phyloP scores from a whole-genome alignment of 2,888 invertebrate genomes.

The Notodonta dromedarius region DNA sequence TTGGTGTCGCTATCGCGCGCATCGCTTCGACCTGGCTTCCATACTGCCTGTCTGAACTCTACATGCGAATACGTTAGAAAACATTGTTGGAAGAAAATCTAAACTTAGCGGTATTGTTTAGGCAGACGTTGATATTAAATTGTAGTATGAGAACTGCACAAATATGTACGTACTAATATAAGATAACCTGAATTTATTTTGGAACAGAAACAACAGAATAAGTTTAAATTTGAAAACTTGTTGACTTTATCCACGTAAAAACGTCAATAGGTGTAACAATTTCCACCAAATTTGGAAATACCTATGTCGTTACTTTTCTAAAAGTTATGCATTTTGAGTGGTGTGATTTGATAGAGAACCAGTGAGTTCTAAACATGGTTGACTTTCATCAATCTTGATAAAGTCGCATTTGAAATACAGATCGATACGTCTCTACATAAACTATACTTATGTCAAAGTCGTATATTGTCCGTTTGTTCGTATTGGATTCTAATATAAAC shows the following conservation, averaged over 20 bases:
- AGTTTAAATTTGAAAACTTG: too few species aligned
- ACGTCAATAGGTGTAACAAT: too few species aligned
- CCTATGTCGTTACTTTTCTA: too few species aligned
- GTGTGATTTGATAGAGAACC: not conserved
- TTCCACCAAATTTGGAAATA: too few species aligned
- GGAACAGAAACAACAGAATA: too few species aligned
- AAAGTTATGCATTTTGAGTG: too few species aligned
- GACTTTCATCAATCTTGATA: slow-evolving; percentile 5
- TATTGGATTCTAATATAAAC: not conserved
- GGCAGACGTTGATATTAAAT: too few species aligned
- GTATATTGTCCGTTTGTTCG: slow-evolving; percentile 1
- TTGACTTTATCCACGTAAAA: too few species aligned
- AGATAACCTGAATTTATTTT: too few species aligned
- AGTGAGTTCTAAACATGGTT: not conserved
- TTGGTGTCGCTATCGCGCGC: slow-evolving; percentile 79
- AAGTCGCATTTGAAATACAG: slow-evolving; percentile 3
- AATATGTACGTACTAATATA: too few species aligned
- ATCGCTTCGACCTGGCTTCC: slow-evolving; percentile 74
- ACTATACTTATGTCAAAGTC: not conserved
- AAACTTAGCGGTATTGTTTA: too few species aligned
- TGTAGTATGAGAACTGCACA: too few species aligned
- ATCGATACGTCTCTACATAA: not conserved
- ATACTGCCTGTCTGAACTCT: slow-evolving; percentile 23
- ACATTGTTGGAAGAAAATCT: not conserved
- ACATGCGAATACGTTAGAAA: not conserved